Evolutionary conservation across 1,140 invertebrate species (phyloP), one percentile per base, ranked within the genome.

Genomic region (Chelonus insularis): DNA sequence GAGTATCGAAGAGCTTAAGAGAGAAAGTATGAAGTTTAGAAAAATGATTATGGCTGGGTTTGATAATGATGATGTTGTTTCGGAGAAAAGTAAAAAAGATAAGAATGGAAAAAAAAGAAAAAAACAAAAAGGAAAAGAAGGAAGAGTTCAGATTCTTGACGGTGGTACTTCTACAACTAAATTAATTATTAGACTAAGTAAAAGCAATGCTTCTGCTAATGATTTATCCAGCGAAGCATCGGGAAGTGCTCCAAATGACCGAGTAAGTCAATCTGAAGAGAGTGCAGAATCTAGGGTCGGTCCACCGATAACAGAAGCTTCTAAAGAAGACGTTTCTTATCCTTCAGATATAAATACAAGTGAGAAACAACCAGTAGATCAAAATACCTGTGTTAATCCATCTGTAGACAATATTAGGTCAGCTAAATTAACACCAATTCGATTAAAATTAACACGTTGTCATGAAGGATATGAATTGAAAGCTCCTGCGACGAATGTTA

Each of bases 21-120:
- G 90, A 4, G 91, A 95, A 66, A 93, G 89, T 64, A 94, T 95
- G 91, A 93, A 93, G 70, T 95, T 87, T 75, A 83, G 93, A n/a
- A 86, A 88, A 45, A 88, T 86, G 83, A 86, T 93, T 0, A 91
- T 91, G 88, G 89, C 91, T 7, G 89, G 89, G 68, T 94, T 93
- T 67, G 87, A 88, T 50, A 85, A 87, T 68, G 86, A 86, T 45
- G 86, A 90, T 57, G 80, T 83, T 57, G 52, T 70, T 2, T 86
- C 87, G 57, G 81, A 84, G 9, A 87, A 86, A 64, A 85, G 83
- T 14, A 87, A 86, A 65, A 84, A 80, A 59, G 82, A 88, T 43
- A 89, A 86, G 63, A 85, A 83, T 61, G 82, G 86, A 36, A 86
- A 86, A 67, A 82, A 86, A 51, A 88, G 88, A 69, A 87, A 87